Evolutionary conservation across 2,113 vertebrate genomes (phyloP), one percentile per base, ranked within the genome.

Genomic region (Scalopus aquaticus): DNA sequence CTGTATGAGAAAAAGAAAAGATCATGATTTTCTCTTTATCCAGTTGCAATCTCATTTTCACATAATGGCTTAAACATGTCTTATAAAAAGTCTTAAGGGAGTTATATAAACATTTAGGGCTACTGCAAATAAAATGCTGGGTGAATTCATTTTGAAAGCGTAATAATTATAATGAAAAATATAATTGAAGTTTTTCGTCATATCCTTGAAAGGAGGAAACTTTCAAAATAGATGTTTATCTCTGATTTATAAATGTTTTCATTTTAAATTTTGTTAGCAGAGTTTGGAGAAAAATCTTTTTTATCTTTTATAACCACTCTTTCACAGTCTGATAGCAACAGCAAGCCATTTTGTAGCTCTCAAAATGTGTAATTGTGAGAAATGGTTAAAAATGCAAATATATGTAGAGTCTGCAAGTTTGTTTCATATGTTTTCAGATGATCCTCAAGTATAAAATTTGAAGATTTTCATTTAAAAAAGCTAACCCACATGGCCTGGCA

Each of bases 1-100:
- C 5, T 64, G 0, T 69, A 9, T 82, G 1, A 73, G 78, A 22
- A 69, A 89, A 86, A 89, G 1, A 91, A 37, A 83, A 93, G 81
- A 94, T 84, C 72, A 94, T 89, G 26, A 32, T 72, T 96, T 87
- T 72, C 39, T 86, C 24, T 19, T 82, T 46, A 72, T 56, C n/a
- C 9, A 81, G 6, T 44, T 69, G 60, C 24, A 78, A 58, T 32
- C 24, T 87, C 65, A 79, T 88, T 95, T 96, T 80, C 35, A 30
- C 30, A 79, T 86, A 62, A 89, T 86, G 73, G 12, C 17, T 94
- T 58, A 49, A 49, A 24, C n/a, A 82, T 78, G 11, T 39, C 65
- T 81, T 67, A 70, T 15, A 70, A 32, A 94, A 90, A 76, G 83
- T 85, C 77, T 78, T 32, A n/a, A 74, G 65, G 9, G 16, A 74